Base-by-base conservation (phyloP, 2,113 vertebrate species). In the Aix galericulata region DNA sequence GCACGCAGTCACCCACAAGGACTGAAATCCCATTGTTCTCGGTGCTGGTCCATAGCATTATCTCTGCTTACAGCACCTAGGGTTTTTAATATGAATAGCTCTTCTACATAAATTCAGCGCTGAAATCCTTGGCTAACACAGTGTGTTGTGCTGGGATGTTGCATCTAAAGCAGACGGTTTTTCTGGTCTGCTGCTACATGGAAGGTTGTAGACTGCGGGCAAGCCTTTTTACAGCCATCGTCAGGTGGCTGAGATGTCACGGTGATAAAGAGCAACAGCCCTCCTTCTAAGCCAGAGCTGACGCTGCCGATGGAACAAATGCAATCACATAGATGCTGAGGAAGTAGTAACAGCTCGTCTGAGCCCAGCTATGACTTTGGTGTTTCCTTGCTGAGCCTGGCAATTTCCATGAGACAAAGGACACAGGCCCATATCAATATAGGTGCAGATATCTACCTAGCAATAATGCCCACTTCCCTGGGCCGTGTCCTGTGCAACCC, bases 301-400 rank as follows among this genome's bases (percentile, higher is more conserved):
- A 56, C 40, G 27, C 26, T 38, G 32, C 34, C 44, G 25, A 11
- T 34, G 62, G 59, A 62, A 62, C 40, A 72, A 42, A 42, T 20
- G 32, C 62, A 75, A 6, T 0, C 2, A 16, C 1, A 0, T 38
- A 62, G 40, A 21, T 46, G 27, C 23, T 26, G 32, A 59, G 44
- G 44, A 89, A 26, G 14, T 58, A 63, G 31, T 12, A 74, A 27
- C 18, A 79, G 50, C 62, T 94, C 12, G 3, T 29, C 12, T 67
- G 50, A 46, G 17, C 21, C 17, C n/a, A 36, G 20, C 44, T 80
- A 23, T 66, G 62, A 66, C 40, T 80, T 82, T 13, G 6, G 6
- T 32, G 5, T 72, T 94, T 85, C 40, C 36, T 62, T 5, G 1
- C 22, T 71, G 38, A 67, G 68, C 13, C 31, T 84, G 32, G 11